A percentile compares a stretch with the other conserved stretches of the same genome.
These are phyloP conservation scores for Cricetomys ansorgei DNA, from an alignment of 2,113 vertebrate genomes.

Conservation along the genomic window DNA sequence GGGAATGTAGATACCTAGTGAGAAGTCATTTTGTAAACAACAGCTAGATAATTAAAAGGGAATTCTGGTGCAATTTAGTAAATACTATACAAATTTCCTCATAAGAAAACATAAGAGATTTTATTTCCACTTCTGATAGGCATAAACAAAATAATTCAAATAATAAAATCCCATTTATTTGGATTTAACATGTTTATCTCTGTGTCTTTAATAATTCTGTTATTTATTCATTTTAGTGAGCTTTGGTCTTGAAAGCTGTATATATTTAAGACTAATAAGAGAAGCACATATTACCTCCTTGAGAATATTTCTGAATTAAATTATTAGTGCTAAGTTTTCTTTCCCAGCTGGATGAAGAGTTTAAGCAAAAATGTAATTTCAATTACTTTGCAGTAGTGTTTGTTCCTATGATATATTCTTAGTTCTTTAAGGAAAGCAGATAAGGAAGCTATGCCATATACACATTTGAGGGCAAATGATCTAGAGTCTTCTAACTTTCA, in stretches of 20 bases:
- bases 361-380: conserved; percentile 36
- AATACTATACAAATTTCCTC: neutral
- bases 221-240: conserved; percentile 5
- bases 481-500: neutral
- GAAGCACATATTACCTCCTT: neutral
- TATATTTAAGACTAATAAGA: conserved; percentile 43
- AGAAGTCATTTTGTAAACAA: neutral
- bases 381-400: neutral
- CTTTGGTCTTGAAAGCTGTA: neutral
- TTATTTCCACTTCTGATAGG: conserved; percentile 16
- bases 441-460: neutral
- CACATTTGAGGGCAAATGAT: neutral
- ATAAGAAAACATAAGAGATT: conserved; percentile 14
- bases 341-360: neutral
- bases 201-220: neutral
- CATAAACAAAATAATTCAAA: neutral
- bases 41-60: neutral
- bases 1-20: neutral
- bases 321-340: conserved; percentile 13
- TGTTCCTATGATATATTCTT: conserved; percentile 19
- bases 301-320: conserved; percentile 30
- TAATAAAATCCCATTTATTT: neutral
- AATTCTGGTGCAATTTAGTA: conserved; percentile 5
- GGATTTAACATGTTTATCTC: conserved; percentile 7
- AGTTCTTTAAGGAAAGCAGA: conserved; percentile 18